Percentiles rank a stretch among this genome's conserved stretches.
phyloP scores from a whole-genome alignment of 2,888 invertebrate species.

The Noctuana brunneofusca region DNA sequence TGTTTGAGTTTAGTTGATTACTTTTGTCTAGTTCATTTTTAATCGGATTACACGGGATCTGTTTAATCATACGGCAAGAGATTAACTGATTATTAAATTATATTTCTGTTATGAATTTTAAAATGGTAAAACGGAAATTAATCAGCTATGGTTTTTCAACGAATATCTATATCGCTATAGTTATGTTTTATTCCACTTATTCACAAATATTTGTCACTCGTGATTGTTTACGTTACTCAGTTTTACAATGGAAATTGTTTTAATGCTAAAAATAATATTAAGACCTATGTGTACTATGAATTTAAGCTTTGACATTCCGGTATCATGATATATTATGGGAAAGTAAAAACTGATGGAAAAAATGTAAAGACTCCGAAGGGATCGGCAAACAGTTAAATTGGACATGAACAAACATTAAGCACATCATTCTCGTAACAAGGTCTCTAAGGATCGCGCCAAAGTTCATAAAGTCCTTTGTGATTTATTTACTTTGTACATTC shows the following conservation, averaged over 20 bases:
- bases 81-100: background rate
- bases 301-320: background rate
- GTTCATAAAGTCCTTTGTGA: constrained; percentile 29
- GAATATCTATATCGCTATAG: too few relatives aligned
- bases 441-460: constrained; percentile 51
- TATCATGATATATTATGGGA: constrained; percentile 13
- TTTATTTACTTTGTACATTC: constrained; percentile 24
- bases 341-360: background rate
- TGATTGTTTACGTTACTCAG: too few relatives aligned
- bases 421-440: constrained; percentile 63
- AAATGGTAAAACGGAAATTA: background rate
- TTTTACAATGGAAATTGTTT: too few relatives aligned
- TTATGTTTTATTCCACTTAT: too few relatives aligned
- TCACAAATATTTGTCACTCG: too few relatives aligned
- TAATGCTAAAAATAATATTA: too few relatives aligned
- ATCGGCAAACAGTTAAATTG: constrained; percentile 70
- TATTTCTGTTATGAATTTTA: background rate
- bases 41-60: constrained; percentile 3
- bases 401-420: constrained; percentile 64
- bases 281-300: background rate
- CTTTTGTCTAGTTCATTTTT: constrained; percentile 7
- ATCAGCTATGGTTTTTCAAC: too few relatives aligned
- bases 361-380: constrained; percentile 40
- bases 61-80: constrained; percentile 2
- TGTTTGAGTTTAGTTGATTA: too few relatives aligned